These are phyloP conservation scores for Myrmecobius fasciatus DNA, from an alignment of 2,113 vertebrate genomes.

Conservation along the genomic window DNA sequence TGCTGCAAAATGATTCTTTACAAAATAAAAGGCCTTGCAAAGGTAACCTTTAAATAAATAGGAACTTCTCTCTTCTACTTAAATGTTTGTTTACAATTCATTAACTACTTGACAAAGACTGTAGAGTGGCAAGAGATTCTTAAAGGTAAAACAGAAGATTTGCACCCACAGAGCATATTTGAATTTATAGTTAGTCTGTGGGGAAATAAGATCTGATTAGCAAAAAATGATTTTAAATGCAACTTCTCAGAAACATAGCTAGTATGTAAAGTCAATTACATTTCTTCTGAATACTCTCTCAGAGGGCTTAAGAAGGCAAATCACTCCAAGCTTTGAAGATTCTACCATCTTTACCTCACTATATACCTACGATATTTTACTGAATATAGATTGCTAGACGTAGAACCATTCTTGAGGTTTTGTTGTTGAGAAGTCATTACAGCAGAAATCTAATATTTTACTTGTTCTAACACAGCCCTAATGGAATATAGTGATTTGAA, in stretches of 20 bases:
- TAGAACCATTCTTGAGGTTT: conserved; percentile 38
- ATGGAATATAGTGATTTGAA: conserved; percentile 63
- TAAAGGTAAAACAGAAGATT: conserved; percentile 32
- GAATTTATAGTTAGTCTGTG: not conserved
- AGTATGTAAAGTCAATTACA: not conserved
- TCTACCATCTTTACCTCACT: not conserved
- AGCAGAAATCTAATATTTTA: conserved; percentile 51
- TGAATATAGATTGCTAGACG: not conserved
- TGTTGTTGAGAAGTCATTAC: conserved; percentile 65
- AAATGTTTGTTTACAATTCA: conserved; percentile 19
- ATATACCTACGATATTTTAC: not conserved
- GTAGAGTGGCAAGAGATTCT: not conserved
- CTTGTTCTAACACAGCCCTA: conserved; percentile 58
- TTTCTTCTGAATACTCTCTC: not conserved
- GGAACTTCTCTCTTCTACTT: conserved; percentile 17
- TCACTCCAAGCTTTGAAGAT: not conserved
- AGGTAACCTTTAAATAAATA: not conserved
- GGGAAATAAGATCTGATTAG: conserved; percentile 10
- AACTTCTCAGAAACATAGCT: not conserved
- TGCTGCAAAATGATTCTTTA: not conserved
- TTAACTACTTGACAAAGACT: not conserved
- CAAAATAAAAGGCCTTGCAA: not conserved
- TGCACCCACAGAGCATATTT: not conserved
- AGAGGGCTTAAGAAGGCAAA: not conserved
- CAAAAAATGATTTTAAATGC: not conserved